Conservation (phyloP, 2,113 vertebrate species). For the Asarcornis scutulata region DNA sequence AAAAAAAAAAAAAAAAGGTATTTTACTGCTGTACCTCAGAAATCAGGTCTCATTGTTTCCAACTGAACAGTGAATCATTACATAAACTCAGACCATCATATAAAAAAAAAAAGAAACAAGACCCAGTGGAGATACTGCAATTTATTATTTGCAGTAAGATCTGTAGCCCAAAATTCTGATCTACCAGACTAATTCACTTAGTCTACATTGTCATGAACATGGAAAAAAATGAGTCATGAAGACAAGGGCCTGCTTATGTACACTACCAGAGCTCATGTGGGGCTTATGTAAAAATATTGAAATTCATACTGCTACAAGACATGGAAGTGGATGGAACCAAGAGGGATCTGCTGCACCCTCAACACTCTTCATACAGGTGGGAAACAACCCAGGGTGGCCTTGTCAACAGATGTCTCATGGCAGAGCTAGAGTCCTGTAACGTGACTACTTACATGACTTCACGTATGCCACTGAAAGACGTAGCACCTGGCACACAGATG, state of each 20-base stretch:
- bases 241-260: fast-evolving
- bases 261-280: not conserved
- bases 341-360: not conserved
- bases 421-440: not conserved
- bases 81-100: not conserved
- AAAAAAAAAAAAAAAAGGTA: not conserved
- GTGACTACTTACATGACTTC: not conserved
- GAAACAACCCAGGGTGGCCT: not conserved
- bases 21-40: not conserved
- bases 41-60: not conserved
- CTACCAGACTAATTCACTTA: not conserved
- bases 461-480: not conserved
- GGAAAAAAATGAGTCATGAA: not conserved
- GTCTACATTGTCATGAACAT: not conserved
- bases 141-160: not conserved
- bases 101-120: fast-evolving
- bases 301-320: not conserved
- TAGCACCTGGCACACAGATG: fast-evolving
- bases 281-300: no score
- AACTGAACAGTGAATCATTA: not conserved
- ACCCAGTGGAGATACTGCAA: not conserved
- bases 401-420: not conserved
- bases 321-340: not conserved
- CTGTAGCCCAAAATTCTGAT: not conserved
- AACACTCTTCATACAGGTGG: not conserved